Base-by-base conservation (phyloP, 2,888 invertebrate genomes). In the Steinernema scapterisci region DNA sequence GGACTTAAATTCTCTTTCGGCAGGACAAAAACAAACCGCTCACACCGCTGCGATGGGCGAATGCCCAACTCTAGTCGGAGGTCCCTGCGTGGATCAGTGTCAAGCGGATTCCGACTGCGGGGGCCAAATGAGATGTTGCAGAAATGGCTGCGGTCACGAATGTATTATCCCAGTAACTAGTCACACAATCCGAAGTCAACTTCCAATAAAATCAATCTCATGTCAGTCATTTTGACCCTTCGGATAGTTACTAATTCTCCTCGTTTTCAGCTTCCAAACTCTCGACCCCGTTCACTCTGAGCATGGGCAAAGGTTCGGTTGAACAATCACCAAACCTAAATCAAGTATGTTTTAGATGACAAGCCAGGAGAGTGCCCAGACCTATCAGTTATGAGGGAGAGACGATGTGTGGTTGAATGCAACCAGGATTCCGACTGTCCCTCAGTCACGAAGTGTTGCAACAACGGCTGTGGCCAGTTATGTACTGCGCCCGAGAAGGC, bases 81-180 rank as follows among this genome's bases (percentile, higher is more conserved):
- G 85, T n/a, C 70, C 79, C 11, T 85, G 85, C 72, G 79, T 81
- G n/a, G 72, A 82, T 25, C 78, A 82, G 54, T 85, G 85, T 71
- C 77, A 78, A 13, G 74, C 75, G 16, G 85, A 85, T 73, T 45
- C 77, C 7, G 85, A 85, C 63, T 85, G 85, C 71, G 72, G 54
- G 38, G 79, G 80, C 44, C 63, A 72, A 27, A 52, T 83, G 72
- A 82, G 83, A 38, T 85, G 85, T 71, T 85, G 85, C 70, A 75
- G 76, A 38, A 85, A 84, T 73, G 85, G 85, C 23, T 85, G 85
- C 75, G 85, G 85, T 0, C 51, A 76, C n/a, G 83, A 84, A 75
- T 85, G 85, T 72, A 83, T 84, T 1, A 77, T 77, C 27, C 82
- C 83, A 11, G 77, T 84, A 16, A 72, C 78, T 0, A 74, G 77